These are phyloP conservation scores for Corythaeola cristata DNA, from an alignment of 2,113 vertebrate genomes.

Conservation along the genomic window DNA sequence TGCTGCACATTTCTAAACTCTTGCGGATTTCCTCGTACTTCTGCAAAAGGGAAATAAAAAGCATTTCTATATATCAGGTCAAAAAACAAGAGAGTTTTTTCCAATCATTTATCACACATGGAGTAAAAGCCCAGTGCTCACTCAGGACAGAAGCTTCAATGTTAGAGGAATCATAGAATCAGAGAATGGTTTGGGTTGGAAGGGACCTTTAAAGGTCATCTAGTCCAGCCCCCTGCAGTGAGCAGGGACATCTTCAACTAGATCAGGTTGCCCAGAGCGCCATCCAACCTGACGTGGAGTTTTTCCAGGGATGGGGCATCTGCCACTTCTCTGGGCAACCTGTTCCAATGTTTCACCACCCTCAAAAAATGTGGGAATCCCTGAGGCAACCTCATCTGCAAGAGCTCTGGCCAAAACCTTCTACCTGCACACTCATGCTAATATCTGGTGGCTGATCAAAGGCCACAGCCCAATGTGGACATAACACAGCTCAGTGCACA, in stretches of 20 bases:
- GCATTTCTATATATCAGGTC: neutral
- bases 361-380: neutral
- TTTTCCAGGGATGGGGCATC: neutral
- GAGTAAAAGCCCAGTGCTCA: neutral
- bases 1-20: constrained; percentile 88
- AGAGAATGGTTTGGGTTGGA: neutral
- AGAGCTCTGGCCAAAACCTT: neutral
- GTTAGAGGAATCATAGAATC: neutral
- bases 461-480: fast-evolving
- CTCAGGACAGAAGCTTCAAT: neutral
- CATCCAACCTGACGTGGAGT: fast-evolving
- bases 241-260: neutral
- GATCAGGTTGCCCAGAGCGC: neutral
- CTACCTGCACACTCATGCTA: neutral
- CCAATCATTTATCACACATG: fast-evolving
- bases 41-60: constrained; percentile 65
- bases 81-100: neutral
- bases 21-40: constrained; percentile 92
- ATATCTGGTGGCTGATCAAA: neutral
- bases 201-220: neutral
- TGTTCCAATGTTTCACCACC: fast-evolving
- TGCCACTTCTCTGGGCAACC: too few species aligned
- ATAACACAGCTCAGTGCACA: neutral
- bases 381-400: neutral
- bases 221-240: fast-evolving